phyloP scores from a whole-genome alignment of 2,113 vertebrate genomes.

The Oryzias woworae region DNA sequence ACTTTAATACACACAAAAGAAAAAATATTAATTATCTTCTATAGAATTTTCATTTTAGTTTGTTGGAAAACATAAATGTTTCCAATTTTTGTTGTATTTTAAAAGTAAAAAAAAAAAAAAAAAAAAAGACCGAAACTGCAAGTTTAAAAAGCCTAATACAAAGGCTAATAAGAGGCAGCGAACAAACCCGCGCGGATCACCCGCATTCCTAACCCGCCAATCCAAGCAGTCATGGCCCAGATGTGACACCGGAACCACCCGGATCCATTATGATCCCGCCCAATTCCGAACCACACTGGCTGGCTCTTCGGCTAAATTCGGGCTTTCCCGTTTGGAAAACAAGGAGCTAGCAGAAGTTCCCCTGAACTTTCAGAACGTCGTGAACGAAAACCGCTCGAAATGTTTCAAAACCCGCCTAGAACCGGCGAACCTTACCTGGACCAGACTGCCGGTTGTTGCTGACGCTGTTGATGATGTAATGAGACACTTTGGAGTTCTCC shows the following conservation, averaged over 20 bases:
- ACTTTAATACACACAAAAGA: too few species aligned
- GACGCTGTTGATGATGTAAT: conserved; percentile 98
- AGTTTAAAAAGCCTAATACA: too few species aligned
- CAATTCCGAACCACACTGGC: not conserved
- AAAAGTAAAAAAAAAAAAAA: too few species aligned
- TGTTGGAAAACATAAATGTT: too few species aligned
- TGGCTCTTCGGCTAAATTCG: not conserved
- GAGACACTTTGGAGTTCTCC: conserved; percentile 96
- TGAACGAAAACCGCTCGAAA: not conserved
- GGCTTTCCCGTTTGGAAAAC: not conserved
- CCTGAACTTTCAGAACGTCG: not conserved
- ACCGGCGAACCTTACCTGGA: conserved; percentile 63
- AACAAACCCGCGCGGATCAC: conserved; percentile 3
- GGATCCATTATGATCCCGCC: conserved; percentile 37
- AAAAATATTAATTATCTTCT: too few species aligned
- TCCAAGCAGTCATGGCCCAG: conserved; percentile 59
- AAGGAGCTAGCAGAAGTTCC: not conserved
- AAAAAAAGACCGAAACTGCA: too few species aligned
- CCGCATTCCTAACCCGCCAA: conserved; percentile 64
- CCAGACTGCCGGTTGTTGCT: conserved; percentile 82
- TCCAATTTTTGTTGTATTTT: too few species aligned
- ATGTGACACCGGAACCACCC: conserved; percentile 58
- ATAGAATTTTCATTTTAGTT: too few species aligned
- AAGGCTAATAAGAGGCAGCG: too few species aligned
- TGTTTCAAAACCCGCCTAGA: not conserved